Conservation (phyloP, 2,888 invertebrate species). For the Drosophila sordidula region DNA sequence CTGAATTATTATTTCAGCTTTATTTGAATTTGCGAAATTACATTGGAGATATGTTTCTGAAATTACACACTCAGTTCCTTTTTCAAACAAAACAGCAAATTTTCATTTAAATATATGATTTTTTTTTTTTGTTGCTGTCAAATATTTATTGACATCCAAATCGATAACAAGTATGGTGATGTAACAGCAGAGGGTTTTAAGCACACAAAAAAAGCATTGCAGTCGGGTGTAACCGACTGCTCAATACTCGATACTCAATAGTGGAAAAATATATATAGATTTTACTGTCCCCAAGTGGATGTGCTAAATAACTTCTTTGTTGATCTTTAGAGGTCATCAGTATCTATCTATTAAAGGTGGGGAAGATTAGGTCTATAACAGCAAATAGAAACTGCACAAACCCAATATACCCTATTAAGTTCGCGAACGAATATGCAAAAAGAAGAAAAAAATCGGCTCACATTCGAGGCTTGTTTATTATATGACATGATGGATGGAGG, state of each 20-base stretch:
- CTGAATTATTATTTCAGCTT: too few relatives aligned
- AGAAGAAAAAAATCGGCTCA: conserved; percentile 1
- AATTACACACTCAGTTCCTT: neutral
- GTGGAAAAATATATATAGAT: too few relatives aligned
- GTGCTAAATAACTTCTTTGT: neutral
- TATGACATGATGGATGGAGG: conserved; percentile 41
- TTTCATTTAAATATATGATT: neutral
- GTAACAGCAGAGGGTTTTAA: neutral
- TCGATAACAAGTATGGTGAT: neutral
- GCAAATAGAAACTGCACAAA: too few relatives aligned
- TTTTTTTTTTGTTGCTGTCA: too few relatives aligned
- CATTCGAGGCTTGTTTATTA: conserved; percentile 23
- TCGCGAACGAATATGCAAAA: neutral
- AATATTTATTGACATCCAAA: neutral
- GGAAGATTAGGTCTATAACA: too few relatives aligned
- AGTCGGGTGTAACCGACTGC: too few relatives aligned
- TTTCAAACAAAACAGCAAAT: neutral
- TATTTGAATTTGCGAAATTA: too few relatives aligned
- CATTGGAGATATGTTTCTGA: too few relatives aligned
- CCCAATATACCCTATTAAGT: too few relatives aligned
- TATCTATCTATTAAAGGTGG: too few relatives aligned
- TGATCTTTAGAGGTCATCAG: neutral
- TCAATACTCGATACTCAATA: too few relatives aligned
- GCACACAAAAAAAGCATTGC: neutral
- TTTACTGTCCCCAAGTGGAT: too few relatives aligned